phyloP scores from a whole-genome alignment of 2,797 vertebrate species.

The Typhlichthys subterraneus region DNA sequence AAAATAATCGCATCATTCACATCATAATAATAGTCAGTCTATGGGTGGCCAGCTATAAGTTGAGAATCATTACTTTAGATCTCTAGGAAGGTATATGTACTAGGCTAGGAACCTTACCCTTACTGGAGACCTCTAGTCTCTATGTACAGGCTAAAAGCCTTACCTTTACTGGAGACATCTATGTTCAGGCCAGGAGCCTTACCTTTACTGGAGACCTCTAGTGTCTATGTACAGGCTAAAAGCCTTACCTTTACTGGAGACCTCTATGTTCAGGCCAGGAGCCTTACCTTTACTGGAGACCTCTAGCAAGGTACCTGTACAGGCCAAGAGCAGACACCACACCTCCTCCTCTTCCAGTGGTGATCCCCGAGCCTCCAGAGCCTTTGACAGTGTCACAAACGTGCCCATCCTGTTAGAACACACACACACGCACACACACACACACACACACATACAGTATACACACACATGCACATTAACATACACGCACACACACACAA shows the following conservation, averaged over 20 bases:
- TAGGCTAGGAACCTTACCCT: no score
- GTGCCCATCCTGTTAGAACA: constrained; percentile 77
- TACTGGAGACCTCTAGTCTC: background rate
- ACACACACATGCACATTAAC: background rate
- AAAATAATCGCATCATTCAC: no score
- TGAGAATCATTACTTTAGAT: no score
- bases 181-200: no score
- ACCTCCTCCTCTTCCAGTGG: constrained; percentile 87
- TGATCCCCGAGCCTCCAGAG: constrained; percentile 83
- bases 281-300: constrained; percentile 78
- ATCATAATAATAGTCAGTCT: no score
- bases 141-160: no score
- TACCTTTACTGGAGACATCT: background rate
- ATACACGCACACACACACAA: background rate
- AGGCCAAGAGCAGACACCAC: constrained; percentile 85
- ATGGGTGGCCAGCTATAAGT: no score
- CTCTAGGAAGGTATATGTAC: no score
- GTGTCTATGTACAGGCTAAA: no score
- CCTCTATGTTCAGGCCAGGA: background rate
- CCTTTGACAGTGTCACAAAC: constrained; percentile 87
- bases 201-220: background rate
- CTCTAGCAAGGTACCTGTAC: constrained; percentile 78
- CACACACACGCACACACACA: constrained; percentile 9
- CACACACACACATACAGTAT: constrained; percentile 1
- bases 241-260: background rate